phyloP scores from a whole-genome alignment of 2,888 invertebrate genomes.

The Eupelmus urozonus region DNA sequence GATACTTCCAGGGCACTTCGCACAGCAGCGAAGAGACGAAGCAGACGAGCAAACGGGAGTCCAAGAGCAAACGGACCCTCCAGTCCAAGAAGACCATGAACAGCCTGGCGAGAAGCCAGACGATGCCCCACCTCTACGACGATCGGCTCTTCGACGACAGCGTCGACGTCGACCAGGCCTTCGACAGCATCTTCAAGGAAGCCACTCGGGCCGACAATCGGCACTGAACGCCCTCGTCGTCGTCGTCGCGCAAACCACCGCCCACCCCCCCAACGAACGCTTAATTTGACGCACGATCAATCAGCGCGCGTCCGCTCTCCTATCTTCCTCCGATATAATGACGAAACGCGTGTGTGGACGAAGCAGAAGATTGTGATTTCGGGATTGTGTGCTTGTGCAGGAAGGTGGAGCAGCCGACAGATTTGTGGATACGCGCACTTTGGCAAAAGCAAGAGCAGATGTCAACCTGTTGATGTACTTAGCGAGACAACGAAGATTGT shows the following conservation, averaged over 20 bases:
- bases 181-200: slow-evolving; percentile 88
- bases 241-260: too few relatives aligned
- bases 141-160: slow-evolving; percentile 81
- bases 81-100: slow-evolving; percentile 68
- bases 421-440: slow-evolving; percentile 9
- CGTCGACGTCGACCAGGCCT: slow-evolving; percentile 91
- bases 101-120: slow-evolving; percentile 85
- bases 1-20: slow-evolving; percentile 70
- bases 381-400: slow-evolving; percentile 17
- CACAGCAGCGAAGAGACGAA: slow-evolving; percentile 63
- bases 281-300: not conserved
- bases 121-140: slow-evolving; percentile 85
- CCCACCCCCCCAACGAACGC: slow-evolving; percentile 4
- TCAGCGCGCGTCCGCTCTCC: slow-evolving; percentile 14
- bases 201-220: slow-evolving; percentile 69
- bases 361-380: slow-evolving; percentile 1
- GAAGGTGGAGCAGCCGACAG: slow-evolving; percentile 13
- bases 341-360: slow-evolving; percentile 1
- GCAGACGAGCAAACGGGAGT: slow-evolving; percentile 47
- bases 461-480: not conserved
- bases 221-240: too few relatives aligned
- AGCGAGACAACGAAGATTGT: not conserved
- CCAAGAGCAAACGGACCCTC: slow-evolving; percentile 32
- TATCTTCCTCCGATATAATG: not conserved
- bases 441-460: not conserved